phyloP scores from a whole-genome alignment of 2,113 vertebrate species.

The Buteo buteo region DNA sequence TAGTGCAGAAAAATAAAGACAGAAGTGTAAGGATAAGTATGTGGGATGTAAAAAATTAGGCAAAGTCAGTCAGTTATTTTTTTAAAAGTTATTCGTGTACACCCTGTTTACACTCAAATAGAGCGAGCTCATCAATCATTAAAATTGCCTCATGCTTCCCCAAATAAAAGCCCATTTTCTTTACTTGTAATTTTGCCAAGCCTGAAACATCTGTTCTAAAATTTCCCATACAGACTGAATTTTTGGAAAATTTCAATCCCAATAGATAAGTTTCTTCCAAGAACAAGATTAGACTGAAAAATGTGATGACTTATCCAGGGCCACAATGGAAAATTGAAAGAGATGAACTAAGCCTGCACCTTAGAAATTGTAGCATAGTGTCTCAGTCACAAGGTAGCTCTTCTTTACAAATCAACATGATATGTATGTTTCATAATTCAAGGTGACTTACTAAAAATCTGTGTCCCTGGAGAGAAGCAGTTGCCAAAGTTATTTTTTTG shows the following conservation, averaged over 20 bases:
- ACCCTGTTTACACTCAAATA: neutral
- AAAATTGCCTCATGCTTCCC: neutral
- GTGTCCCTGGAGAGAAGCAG: neutral
- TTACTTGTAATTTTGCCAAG: constrained; percentile 2
- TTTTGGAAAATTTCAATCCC: constrained; percentile 31
- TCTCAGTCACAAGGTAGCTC: neutral
- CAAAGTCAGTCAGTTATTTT: neutral
- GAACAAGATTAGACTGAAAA: constrained; percentile 1
- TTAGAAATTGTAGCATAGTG: neutral
- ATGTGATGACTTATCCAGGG: neutral
- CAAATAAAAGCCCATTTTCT: neutral
- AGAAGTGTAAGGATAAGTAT: neutral
- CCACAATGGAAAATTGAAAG: neutral
- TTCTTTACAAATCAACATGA: neutral
- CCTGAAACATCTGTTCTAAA: constrained; percentile 28
- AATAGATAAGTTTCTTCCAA: constrained; percentile 20
- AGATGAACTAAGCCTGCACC: neutral
- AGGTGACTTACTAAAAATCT: neutral
- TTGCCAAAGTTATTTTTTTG: neutral
- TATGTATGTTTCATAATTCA: neutral
- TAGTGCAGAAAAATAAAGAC: neutral
- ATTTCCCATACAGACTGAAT: neutral
- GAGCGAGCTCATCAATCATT: neutral
- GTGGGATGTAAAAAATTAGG: neutral
- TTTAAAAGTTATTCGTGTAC: neutral